Percentiles rank a stretch among this genome's conserved stretches.
These are phyloP conservation scores for Petrocephalus zakoni DNA, from an alignment of 2,113 vertebrate genomes.

Conservation along the genomic window DNA sequence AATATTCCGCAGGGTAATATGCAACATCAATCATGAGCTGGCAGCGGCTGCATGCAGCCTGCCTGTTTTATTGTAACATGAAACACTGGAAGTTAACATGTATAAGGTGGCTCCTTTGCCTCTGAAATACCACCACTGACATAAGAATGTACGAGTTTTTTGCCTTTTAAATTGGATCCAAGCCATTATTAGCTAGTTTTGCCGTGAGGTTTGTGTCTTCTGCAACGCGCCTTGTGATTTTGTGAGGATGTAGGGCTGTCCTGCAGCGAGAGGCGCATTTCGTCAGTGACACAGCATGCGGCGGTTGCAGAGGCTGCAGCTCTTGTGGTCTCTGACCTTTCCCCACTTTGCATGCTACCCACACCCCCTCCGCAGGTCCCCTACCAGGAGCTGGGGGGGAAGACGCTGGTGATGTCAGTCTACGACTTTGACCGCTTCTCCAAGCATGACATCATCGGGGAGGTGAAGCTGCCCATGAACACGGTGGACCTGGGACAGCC, in stretches of 20 bases:
- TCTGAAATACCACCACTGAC: neutral
- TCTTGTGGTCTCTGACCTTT: neutral
- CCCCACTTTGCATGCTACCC: neutral
- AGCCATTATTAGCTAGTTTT: neutral
- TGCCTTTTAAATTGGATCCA: neutral
- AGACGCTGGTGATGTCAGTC: slow-evolving; percentile 89
- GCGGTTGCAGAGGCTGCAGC: neutral
- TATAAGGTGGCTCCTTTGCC: neutral
- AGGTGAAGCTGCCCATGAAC: slow-evolving; percentile 94
- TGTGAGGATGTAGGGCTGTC: neutral
- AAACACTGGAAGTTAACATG: neutral
- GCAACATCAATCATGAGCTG: neutral
- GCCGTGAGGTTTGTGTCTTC: neutral
- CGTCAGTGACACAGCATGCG: neutral
- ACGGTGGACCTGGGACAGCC: slow-evolving; percentile 90
- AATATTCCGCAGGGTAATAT: neutral
- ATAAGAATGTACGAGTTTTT: neutral
- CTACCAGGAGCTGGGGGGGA: slow-evolving; percentile 92
- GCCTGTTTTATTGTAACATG: neutral
- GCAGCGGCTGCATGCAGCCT: neutral
- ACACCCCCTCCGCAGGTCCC: slow-evolving; percentile 65
- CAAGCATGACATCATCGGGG: slow-evolving; percentile 93
- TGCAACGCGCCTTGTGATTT: neutral
- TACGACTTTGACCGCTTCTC: slow-evolving; percentile 97
- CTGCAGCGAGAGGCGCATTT: neutral